Base-by-base conservation (phyloP, 2,797 vertebrate genomes). In the Trachurus trachurus region DNA sequence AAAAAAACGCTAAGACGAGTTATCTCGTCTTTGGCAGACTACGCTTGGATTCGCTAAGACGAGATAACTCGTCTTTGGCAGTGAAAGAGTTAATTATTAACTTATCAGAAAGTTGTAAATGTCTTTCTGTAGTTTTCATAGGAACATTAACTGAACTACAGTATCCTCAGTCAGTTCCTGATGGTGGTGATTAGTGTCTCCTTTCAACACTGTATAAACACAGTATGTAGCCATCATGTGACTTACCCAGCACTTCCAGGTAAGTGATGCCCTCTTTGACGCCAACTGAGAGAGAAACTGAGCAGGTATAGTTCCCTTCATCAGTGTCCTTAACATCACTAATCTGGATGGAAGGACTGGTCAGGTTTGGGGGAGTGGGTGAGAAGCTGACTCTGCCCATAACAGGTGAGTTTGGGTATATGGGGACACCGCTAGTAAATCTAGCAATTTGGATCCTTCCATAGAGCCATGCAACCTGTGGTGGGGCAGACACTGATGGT, bases 301-400 rank as follows among this genome's bases (percentile, higher is more conserved):
- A 96, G 56, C 97, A 98, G 80, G 94, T 92, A 76, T 97, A 98
- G 42, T 90, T 94, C 31, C 96, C 97, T 75, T 97, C 96, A 0
- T 98, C 97, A 0, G 81, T 90, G 92, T 96, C 94, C 13, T 52
- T 72, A 6, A 97, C 90, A 0, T 89, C 29, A 0, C 3, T 78
- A 47, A 98, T 95, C 76, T 92, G 86, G 80, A 98, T 96, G 1
- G 96, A 96, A 15, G 96, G 96, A 0, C 90, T 96, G 2, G 7
- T 11, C 71, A 96, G 53, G 53, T 65, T 6, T 0, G 90, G 74
- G 0, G 93, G 74, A 0, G 53, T 82, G 6, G 37, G 6, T 0
- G 34, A 6, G 66, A 97, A 96, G 67, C 74, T 62, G 9, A 97
- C 91, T 7, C 96, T 85, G 1, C 89, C 92, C 13, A 59, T 78